phyloP scores from a whole-genome alignment of 2,888 invertebrate species.

The Frankliniella intonsa region DNA sequence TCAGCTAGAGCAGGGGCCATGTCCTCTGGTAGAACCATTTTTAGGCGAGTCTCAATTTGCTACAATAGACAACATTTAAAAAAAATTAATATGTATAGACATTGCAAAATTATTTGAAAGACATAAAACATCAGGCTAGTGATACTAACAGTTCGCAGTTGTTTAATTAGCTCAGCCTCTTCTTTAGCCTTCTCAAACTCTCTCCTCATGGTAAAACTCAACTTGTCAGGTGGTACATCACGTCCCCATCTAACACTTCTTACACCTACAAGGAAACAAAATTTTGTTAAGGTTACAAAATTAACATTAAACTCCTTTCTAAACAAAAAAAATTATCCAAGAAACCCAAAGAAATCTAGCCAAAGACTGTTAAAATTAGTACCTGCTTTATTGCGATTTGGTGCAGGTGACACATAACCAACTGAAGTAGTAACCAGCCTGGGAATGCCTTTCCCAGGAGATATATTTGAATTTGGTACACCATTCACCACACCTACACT shows the following conservation, averaged over 20 bases:
- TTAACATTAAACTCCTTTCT: background rate
- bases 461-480: conserved; percentile 42
- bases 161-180: conserved; percentile 78
- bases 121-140: conserved; percentile 26
- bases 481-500: conserved; percentile 15
- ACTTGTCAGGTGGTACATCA: conserved; percentile 65
- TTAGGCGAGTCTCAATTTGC: conserved; percentile 85
- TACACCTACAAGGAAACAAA: conserved; percentile 38
- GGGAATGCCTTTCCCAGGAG: conserved; percentile 41
- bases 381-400: conserved; percentile 46
- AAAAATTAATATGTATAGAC: conserved; percentile 22
- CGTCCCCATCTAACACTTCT: conserved; percentile 57
- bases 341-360: background rate
- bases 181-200: conserved; percentile 88
- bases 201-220: conserved; percentile 86
- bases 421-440: conserved; percentile 56
- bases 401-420: conserved; percentile 46
- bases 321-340: background rate
- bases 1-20: conserved; percentile 80
- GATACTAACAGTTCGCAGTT: conserved; percentile 69
- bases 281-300: background rate
- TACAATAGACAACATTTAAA: conserved; percentile 45
- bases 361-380: conserved; percentile 43
- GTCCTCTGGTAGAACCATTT: conserved; percentile 83
- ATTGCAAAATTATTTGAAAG: background rate